Evolutionary conservation across 2,113 vertebrate species (phyloP).

Genomic region (Regulus satrapa): DNA sequence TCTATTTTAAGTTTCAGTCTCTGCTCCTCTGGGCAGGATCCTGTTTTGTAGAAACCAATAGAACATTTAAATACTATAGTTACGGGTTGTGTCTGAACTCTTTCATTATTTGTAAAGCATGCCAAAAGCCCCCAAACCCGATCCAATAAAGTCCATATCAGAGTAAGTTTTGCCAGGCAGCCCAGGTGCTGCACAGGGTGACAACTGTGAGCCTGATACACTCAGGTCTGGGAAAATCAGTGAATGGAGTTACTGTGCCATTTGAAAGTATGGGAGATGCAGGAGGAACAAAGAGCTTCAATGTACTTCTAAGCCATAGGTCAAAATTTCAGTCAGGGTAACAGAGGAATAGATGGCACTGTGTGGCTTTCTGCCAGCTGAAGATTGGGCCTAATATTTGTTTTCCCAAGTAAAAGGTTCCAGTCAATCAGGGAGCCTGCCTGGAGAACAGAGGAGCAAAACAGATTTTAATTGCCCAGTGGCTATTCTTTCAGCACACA

Average conservation of each 20-base stretch:
- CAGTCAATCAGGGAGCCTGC: conserved; percentile 6
- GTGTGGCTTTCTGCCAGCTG: neutral
- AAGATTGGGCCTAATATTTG: neutral
- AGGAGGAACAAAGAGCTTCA: neutral
- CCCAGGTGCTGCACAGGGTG: neutral
- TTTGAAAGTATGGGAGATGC: neutral
- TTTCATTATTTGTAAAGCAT: neutral
- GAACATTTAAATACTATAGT: neutral
- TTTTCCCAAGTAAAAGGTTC: neutral
- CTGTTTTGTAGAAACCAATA: neutral
- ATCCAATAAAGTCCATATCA: neutral
- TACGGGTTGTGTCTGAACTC: neutral
- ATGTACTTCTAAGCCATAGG: neutral
- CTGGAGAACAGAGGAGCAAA: neutral
- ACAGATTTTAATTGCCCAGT: conserved; percentile 21
- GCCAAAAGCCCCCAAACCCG: neutral
- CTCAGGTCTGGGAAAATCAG: neutral
- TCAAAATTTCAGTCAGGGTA: neutral
- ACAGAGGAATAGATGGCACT: neutral
- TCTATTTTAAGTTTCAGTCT: neutral
- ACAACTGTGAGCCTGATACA: neutral
- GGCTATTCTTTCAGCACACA: conserved; percentile 10
- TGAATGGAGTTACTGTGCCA: neutral
- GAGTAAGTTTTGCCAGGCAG: neutral
- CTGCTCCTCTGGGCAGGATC: neutral